Evolutionary conservation across 2,888 invertebrate species (phyloP), one percentile per base, ranked within the genome.

Genomic region (Brassicogethes aeneus): DNA sequence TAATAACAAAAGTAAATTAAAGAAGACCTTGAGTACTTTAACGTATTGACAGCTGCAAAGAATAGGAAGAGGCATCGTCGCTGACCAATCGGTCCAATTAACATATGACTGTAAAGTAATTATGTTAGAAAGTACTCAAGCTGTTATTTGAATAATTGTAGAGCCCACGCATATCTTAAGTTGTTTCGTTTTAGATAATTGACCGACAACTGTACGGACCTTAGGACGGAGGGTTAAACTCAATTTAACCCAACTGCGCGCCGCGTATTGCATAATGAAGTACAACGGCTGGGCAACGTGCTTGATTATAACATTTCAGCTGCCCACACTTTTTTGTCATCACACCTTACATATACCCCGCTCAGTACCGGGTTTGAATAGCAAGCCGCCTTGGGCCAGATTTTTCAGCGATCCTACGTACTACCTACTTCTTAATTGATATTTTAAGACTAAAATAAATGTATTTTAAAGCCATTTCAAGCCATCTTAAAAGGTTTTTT

Each of bases 121-220:
- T 53, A 52, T 45, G 43, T 38, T 46, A 47, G 43, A 43, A 54
- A 45, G 44, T 47, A 52, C 51, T 46, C 44, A 45, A 44, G 43
- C 51, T 47, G 53, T 54, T 51, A 54, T 57, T 56, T 57, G 54
- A 57, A 57, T 57, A 57, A 56, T 55, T 56, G 54, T 48, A 49
- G 46, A 13, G 32, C 32, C 32, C 32, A 8, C 14, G 32, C 32
- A 32, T 23, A 23, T 23, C 23, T 23, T 23, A 23, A 23, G 5
- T 32, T 32, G 32, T 32, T 32, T 32, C 14, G 12, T 12, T 32
- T 32, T 32, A 8, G 14, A 32, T 32, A 32, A 32, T 32, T 32
- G 14, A 32, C 3, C 8, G 14, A 32, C 32, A 13, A 32, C 32
- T 32, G 32, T n/a, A n/a, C 14, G 23, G 23, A 23, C 23, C n/a